Percentiles rank a stretch among this genome's conserved stretches.
Conservation (phyloP, 2,113 vertebrate species). For the Pachypanchax playfairii region DNA sequence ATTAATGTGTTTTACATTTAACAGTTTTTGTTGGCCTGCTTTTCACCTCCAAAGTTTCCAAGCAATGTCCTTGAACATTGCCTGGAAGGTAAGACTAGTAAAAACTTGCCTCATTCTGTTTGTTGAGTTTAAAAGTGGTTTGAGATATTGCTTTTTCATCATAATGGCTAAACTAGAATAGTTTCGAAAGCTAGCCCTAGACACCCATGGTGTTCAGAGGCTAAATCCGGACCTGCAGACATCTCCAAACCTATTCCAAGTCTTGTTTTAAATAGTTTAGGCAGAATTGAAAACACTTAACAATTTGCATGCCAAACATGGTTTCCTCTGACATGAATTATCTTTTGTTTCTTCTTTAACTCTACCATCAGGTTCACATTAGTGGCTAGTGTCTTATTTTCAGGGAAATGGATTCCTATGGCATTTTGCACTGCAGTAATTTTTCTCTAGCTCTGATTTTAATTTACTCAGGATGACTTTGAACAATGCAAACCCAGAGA, state of each 20-base stretch:
- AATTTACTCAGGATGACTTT: neutral
- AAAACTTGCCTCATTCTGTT: slow-evolving; percentile 47
- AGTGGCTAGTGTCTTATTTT: neutral
- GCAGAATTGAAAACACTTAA: too few species aligned
- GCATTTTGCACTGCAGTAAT: neutral
- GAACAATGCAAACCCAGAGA: too few species aligned
- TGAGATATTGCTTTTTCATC: slow-evolving; percentile 22
- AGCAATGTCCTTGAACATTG: slow-evolving; percentile 13
- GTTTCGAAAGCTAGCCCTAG: too few species aligned
- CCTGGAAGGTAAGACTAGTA: slow-evolving; percentile 53
- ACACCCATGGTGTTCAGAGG: neutral
- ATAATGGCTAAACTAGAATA: too few species aligned
- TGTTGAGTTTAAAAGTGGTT: slow-evolving; percentile 13
- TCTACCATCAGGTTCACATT: neutral
- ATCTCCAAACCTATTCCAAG: neutral
- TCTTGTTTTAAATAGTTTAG: neutral
- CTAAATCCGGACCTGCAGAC: neutral
- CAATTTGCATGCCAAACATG: too few species aligned
- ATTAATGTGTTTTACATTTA: slow-evolving; percentile 4
- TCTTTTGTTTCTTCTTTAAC: fast-evolving
- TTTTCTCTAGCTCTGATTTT: neutral
- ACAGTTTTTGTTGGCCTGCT: slow-evolving; percentile 10
- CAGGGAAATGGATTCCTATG: neutral
- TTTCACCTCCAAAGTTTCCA: slow-evolving; percentile 35
- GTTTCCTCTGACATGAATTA: neutral